Evolutionary conservation across 2,797 vertebrate species (phyloP).

Genomic region (Pogonophryne albipinna): DNA sequence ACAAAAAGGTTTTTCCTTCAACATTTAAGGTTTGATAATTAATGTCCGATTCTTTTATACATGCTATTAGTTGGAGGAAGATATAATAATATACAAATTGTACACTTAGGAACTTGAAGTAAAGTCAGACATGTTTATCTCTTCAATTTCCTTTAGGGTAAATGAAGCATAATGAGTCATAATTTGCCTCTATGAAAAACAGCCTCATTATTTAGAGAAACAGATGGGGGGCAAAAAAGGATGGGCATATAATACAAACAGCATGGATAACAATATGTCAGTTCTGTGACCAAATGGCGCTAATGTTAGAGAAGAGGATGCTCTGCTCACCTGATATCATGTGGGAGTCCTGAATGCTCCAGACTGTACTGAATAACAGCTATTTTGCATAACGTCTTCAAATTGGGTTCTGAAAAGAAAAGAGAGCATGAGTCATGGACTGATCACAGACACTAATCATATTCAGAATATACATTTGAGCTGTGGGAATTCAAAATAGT

Average conservation of each 20-base stretch:
- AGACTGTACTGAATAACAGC: slow-evolving; percentile 98
- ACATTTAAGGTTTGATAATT: neutral
- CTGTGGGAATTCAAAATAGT: slow-evolving; percentile 47
- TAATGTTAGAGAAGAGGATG: slow-evolving; percentile 42
- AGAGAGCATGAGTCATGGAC: slow-evolving; percentile 60
- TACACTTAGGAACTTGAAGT: neutral
- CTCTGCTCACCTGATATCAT: slow-evolving; percentile 93
- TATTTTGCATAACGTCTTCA: slow-evolving; percentile 98
- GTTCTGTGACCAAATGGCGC: slow-evolving; percentile 31
- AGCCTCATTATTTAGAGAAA: slow-evolving; percentile 43
- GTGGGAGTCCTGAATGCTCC: slow-evolving; percentile 98
- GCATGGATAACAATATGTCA: slow-evolving; percentile 42
- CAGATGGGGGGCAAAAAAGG: slow-evolving; percentile 33
- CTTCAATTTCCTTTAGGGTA: no score
- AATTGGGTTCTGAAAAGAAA: slow-evolving; percentile 90
- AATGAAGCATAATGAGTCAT: slow-evolving; percentile 61
- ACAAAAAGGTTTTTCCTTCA: no score
- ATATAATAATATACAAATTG: slow-evolving; percentile 26
- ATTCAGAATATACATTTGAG: slow-evolving; percentile 44
- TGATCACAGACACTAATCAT: slow-evolving; percentile 40
- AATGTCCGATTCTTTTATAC: slow-evolving; percentile 13
- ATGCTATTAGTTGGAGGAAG: slow-evolving; percentile 14
- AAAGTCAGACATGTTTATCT: slow-evolving; percentile 29
- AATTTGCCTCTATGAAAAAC: slow-evolving; percentile 56
- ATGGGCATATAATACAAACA: slow-evolving; percentile 42